Percentiles rank a stretch among this genome's conserved stretches.
These are phyloP conservation scores for Theristicus caerulescens DNA, from an alignment of 2,113 vertebrate species.

Conservation along the genomic window DNA sequence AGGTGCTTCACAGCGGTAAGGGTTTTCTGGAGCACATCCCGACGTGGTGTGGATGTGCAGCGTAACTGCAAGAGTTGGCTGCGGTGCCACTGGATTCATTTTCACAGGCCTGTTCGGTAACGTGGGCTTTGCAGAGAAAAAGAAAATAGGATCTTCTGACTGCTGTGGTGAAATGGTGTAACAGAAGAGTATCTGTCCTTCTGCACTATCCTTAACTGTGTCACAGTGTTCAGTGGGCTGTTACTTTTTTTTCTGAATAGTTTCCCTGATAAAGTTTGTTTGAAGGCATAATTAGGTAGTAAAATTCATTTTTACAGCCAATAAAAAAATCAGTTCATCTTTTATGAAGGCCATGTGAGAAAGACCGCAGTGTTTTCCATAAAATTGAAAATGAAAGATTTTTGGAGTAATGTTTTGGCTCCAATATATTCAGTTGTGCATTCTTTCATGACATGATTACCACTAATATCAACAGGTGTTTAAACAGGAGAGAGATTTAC, in stretches of 20 bases:
- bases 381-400: not conserved
- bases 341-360: not conserved
- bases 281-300: not conserved
- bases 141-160: not conserved
- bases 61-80: not conserved
- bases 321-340: not conserved
- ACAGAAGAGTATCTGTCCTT: not conserved
- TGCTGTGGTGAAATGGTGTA: not conserved
- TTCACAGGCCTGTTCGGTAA: not conserved
- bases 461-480: not conserved
- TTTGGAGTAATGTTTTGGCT: not conserved
- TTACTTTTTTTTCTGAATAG: not conserved
- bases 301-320: not conserved
- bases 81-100: rapidly evolving
- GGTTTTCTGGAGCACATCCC: not conserved
- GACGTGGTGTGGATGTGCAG: rapidly evolving
- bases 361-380: not conserved
- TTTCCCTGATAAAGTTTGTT: not conserved
- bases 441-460: not conserved
- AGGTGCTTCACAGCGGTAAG: not conserved
- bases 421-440: not conserved
- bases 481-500: not conserved
- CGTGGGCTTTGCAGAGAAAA: not conserved
- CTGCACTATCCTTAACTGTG: not conserved
- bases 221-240: not conserved